These are phyloP conservation scores for Steatocranus sp. DNA, from an alignment of 2,797 vertebrate genomes.

Conservation along the genomic window DNA sequence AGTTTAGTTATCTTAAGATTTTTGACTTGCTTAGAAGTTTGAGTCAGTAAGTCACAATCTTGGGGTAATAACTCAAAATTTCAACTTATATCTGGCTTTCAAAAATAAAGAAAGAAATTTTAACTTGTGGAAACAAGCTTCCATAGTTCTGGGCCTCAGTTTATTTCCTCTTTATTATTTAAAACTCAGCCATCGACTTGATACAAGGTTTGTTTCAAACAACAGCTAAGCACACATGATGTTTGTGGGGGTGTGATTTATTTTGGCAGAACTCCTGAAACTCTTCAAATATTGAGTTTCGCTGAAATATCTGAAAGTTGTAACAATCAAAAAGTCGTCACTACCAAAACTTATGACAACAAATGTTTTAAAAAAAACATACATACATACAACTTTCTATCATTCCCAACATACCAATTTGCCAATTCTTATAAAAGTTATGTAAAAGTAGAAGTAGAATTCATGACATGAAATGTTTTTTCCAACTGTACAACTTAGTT, in stretches of 20 bases:
- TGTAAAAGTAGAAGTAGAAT: background rate
- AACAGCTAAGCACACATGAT: background rate
- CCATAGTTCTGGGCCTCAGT: background rate
- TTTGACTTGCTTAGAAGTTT: background rate
- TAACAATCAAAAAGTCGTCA: rapidly evolving
- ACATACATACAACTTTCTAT: background rate
- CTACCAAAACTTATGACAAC: background rate
- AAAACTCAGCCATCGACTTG: background rate
- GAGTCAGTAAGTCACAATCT: background rate
- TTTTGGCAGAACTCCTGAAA: background rate
- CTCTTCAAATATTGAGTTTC: background rate
- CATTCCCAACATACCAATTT: background rate
- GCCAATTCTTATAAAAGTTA: background rate
- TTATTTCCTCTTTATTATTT: background rate
- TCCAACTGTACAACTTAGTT: background rate
- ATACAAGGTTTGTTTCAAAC: background rate
- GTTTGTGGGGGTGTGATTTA: background rate
- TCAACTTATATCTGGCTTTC: background rate
- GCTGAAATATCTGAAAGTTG: background rate
- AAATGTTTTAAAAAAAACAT: background rate
- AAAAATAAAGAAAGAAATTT: background rate
- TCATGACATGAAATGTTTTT: background rate
- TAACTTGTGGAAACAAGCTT: background rate
- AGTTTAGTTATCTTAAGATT: background rate
- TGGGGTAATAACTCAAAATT: background rate